Evolutionary conservation across 2,888 invertebrate species (phyloP).

Genomic region (Gari tellinella): DNA sequence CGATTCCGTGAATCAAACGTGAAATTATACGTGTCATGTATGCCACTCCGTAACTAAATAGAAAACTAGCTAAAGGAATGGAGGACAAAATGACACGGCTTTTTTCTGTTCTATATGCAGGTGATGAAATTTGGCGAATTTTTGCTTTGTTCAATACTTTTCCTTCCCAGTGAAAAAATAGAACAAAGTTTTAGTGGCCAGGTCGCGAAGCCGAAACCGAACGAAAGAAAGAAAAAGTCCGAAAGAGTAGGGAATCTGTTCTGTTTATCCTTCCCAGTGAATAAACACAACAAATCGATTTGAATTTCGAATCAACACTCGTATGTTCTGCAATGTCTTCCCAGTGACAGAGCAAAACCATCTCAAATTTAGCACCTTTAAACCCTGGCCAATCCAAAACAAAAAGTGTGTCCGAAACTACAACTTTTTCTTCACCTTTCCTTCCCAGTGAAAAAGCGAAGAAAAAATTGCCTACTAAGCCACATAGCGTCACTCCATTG

Average conservation of each 20-base stretch:
- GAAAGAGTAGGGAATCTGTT: conserved; percentile 46
- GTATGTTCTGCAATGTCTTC: conserved; percentile 55
- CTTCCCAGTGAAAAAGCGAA: conserved; percentile 63
- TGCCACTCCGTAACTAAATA: conserved; percentile 40
- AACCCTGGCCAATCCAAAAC: conserved; percentile 51
- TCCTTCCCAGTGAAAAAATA: conserved; percentile 67
- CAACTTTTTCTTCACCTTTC: conserved; percentile 56
- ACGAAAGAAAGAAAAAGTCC: conserved; percentile 34
- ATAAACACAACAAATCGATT: conserved; percentile 58
- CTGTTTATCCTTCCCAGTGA: conserved; percentile 63
- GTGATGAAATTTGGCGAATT: conserved; percentile 13
- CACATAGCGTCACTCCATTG: conserved; percentile 63
- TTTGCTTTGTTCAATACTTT: conserved; percentile 59
- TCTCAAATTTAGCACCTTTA: conserved; percentile 30
- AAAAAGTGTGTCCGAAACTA: conserved; percentile 32
- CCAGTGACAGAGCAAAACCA: conserved; percentile 60
- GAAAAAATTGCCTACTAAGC: conserved; percentile 51
- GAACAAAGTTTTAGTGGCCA: conserved; percentile 60
- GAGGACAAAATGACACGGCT: conserved; percentile 60
- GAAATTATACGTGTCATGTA: conserved; percentile 47
- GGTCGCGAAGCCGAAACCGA: conserved; percentile 52
- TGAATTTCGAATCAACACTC: conserved; percentile 20
- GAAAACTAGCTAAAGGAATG: conserved; percentile 48
- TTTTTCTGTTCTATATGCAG: conserved; percentile 7
- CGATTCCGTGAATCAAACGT: conserved; percentile 15